Percentiles rank a stretch among this genome's conserved stretches.
These are phyloP conservation scores for Caranx ignobilis DNA, from an alignment of 2,113 vertebrate genomes.

Conservation along the genomic window DNA sequence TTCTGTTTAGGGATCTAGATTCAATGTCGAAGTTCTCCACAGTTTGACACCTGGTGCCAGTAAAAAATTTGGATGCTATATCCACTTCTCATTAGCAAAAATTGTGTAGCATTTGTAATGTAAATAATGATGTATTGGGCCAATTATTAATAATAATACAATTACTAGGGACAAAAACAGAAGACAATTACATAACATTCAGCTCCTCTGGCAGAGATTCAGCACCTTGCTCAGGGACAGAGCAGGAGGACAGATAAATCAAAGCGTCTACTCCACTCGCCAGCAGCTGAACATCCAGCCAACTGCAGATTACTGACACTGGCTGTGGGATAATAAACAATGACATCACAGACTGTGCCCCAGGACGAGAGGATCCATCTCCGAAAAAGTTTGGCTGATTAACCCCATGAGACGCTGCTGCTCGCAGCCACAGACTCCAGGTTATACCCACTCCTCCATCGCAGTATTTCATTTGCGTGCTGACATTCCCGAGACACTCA, in stretches of 20 bases:
- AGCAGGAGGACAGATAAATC: conserved; percentile 51
- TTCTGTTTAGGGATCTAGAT: background rate
- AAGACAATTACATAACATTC: conserved; percentile 32
- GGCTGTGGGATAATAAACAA: conserved; percentile 80
- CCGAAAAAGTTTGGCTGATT: conserved; percentile 73
- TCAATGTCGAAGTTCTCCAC: background rate
- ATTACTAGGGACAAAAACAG: background rate
- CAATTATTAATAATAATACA: background rate
- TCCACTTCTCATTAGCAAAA: background rate
- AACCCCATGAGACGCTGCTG: conserved; percentile 74
- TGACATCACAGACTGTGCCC: conserved; percentile 71
- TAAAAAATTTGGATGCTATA: background rate
- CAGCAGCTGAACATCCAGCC: conserved; percentile 61
- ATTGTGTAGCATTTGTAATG: background rate
- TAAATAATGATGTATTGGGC: background rate
- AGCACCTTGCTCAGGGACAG: conserved; percentile 37
- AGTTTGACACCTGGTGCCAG: no score
- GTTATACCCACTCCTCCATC: conserved; percentile 49
- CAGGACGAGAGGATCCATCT: conserved; percentile 71
- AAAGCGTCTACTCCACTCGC: conserved; percentile 43
- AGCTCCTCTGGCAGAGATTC: conserved; percentile 24
- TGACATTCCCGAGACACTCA: conserved; percentile 52
- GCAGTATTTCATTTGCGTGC: conserved; percentile 28
- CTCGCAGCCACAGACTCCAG: conserved; percentile 40
- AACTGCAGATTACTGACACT: conserved; percentile 68